Percentiles rank a stretch among this genome's conserved stretches.
Conservation (phyloP, 2,888 invertebrate genomes). For the Colostygia pectinataria region DNA sequence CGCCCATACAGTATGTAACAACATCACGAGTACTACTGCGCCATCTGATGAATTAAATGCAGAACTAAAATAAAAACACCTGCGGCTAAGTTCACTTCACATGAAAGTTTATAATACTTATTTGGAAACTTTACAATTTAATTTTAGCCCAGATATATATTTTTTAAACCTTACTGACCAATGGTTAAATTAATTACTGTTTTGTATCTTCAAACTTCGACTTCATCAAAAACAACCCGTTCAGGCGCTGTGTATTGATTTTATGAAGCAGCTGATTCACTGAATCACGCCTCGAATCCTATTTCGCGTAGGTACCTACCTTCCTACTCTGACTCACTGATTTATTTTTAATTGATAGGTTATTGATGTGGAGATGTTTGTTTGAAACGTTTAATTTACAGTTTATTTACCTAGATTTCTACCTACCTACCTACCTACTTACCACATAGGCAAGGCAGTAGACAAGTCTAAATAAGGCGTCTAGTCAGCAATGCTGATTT, state of each 20-base stretch:
- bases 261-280: conserved; percentile 74
- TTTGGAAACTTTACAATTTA: conserved; percentile 38
- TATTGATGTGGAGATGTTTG: conserved; percentile 22
- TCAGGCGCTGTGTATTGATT: conserved; percentile 67
- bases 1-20: conserved; percentile 79
- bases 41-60: conserved; percentile 69
- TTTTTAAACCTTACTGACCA: too few relatives aligned
- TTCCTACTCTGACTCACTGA: conserved; percentile 63
- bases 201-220: background rate
- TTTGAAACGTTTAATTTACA: conserved; percentile 13
- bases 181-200: background rate
- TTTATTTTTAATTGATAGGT: conserved; percentile 55
- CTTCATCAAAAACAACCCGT: conserved; percentile 21
- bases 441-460: conserved; percentile 11
- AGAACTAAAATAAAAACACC: conserved; percentile 58
- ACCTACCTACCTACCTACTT: background rate
- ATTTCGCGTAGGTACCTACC: too few relatives aligned
- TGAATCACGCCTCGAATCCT: conserved; percentile 68
- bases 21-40: conserved; percentile 80
- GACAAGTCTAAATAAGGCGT: conserved; percentile 22
- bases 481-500: conserved; percentile 26
- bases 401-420: background rate
- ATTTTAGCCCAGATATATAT: too few relatives aligned
- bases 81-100: conserved; percentile 32
- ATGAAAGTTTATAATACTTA: conserved; percentile 61